phyloP scores from a whole-genome alignment of 2,113 vertebrate species.

The Ceyx margarethae region DNA sequence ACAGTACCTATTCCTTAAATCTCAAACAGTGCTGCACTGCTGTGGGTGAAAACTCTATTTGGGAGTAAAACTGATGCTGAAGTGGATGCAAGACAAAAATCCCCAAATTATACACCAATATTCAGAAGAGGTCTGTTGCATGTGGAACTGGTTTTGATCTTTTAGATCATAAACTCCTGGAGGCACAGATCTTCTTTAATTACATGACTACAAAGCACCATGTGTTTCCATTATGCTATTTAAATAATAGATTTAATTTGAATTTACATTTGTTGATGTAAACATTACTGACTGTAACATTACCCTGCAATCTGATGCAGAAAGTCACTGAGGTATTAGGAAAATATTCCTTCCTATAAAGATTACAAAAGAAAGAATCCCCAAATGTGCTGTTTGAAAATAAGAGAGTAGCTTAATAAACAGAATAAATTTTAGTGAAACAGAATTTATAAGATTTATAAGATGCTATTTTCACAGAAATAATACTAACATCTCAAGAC shows the following conservation, averaged over 20 bases:
- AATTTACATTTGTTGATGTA: constrained; percentile 65
- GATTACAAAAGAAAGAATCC: constrained; percentile 8
- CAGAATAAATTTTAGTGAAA: neutral
- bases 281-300: constrained; percentile 49
- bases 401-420: constrained; percentile 2
- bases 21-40: neutral
- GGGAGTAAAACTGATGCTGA: neutral
- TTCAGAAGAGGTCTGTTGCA: constrained; percentile 37
- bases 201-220: constrained; percentile 61
- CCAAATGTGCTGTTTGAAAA: constrained; percentile 3
- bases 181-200: constrained; percentile 63
- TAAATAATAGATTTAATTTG: constrained; percentile 66
- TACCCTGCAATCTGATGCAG: constrained; percentile 7
- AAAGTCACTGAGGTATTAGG: constrained; percentile 24
- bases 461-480: neutral
- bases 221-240: constrained; percentile 67
- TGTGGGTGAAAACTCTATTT: neutral
- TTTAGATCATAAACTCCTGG: constrained; percentile 60
- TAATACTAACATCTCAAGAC: neutral
- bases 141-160: constrained; percentile 56
- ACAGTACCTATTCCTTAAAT: neutral
- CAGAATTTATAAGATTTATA: neutral
- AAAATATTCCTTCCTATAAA: neutral
- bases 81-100: constrained; percentile 33
- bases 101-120: neutral